phyloP scores from a whole-genome alignment of 2,113 vertebrate species.

The Corynorhinus townsendii region DNA sequence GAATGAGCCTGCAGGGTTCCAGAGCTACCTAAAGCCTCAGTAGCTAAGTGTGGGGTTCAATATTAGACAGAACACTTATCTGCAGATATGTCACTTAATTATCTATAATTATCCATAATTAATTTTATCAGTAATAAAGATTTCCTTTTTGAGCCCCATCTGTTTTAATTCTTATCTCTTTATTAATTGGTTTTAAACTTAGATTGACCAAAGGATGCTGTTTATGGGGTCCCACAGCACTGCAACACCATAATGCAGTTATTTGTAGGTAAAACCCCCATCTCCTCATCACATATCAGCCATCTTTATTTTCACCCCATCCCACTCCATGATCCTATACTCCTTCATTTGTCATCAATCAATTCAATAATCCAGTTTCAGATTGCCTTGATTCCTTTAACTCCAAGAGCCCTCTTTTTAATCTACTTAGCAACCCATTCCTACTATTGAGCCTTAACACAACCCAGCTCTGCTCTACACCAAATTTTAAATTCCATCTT shows the following conservation, averaged over 20 bases:
- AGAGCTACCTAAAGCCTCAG: not conserved
- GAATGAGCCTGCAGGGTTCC: not conserved
- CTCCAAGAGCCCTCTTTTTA: not conserved
- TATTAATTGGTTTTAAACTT: conserved; percentile 18
- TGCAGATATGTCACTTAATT: not conserved
- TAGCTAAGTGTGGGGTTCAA: not conserved
- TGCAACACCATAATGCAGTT: not conserved
- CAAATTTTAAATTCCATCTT: not conserved
- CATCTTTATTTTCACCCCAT: not conserved
- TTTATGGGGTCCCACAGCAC: not conserved
- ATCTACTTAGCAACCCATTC: not conserved
- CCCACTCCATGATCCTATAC: not conserved
- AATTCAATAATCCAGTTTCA: not conserved
- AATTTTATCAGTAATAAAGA: conserved; percentile 30
- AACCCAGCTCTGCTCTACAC: not conserved
- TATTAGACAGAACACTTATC: not conserved
- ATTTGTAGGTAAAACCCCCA: not conserved
- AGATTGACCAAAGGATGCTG: not conserved
- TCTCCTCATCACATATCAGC: not conserved
- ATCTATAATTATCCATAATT: conserved; percentile 6
- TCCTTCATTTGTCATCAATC: not conserved
- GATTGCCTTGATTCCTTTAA: not conserved
- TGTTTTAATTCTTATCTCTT: conserved; percentile 26
- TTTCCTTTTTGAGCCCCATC: not conserved
- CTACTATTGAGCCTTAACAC: not conserved